Conservation (phyloP, 2,888 invertebrate genomes). For the Eulithis testata region DNA sequence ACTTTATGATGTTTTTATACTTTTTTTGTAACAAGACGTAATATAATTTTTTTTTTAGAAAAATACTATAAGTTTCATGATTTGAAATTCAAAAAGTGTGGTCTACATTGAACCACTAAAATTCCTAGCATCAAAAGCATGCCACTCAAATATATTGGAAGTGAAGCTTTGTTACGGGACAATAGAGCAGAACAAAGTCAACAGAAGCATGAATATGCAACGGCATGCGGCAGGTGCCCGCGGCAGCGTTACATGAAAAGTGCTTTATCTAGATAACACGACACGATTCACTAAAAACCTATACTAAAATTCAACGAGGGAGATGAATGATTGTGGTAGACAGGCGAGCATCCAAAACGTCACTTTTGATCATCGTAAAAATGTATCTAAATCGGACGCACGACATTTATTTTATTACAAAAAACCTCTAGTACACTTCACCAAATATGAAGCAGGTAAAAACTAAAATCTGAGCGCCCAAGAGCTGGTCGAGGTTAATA, state of each 20-base stretch:
- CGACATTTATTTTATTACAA: no score
- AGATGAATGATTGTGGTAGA: background rate
- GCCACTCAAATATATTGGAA: constrained; percentile 11
- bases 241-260: constrained; percentile 19
- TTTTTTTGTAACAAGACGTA: no score
- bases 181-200: constrained; percentile 36
- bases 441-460: no score
- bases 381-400: no score
- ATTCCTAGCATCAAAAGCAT: constrained; percentile 5
- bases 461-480: no score
- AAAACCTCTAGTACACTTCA: no score
- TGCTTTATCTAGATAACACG: constrained; percentile 14
- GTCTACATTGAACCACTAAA: constrained; percentile 21
- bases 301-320: background rate
- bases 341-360: background rate
- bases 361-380: background rate
- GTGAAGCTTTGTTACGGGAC: constrained; percentile 32
- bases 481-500: no score
- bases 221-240: constrained; percentile 38
- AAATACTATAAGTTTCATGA: no score
- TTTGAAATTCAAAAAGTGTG: background rate
- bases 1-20: background rate
- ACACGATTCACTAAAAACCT: constrained; percentile 15
- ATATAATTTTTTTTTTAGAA: no score
- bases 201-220: constrained; percentile 41